Base-by-base conservation (phyloP, 2,797 vertebrate genomes). In the Tachyglossus aculeatus region DNA sequence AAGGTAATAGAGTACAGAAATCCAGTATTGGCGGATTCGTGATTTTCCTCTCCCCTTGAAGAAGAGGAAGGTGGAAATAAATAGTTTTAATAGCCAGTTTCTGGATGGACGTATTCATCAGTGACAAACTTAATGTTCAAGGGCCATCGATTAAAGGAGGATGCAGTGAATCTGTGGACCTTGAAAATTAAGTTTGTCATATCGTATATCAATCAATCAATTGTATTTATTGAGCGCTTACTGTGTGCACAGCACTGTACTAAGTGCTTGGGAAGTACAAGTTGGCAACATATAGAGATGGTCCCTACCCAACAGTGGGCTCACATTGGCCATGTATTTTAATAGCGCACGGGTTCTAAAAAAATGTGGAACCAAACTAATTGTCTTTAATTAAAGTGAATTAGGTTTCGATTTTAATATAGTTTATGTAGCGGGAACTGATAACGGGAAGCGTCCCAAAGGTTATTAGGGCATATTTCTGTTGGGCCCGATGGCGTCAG, bases 351-450 rank as follows among this genome's bases (percentile, higher is more conserved):
- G 66, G 81, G 86, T 90, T 87, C 88, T 87, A 83, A 86, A 87
- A 65, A 73, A 88, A 86, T 85, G 86, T 81, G 80, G 88, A 91
- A 90, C 83, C 90, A 92, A 91, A 91, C 90, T 90, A 88, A 91
- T 93, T 89, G 89, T 86, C 84, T 90, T 90, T 88, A 92, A 91
- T 90, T 90, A 90, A 91, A 83, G 88, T 51, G 74, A 90, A 90
- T 91, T 86, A 89, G 80, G 70, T 86, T 86, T 89, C 79, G 85
- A 86, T 86, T 90, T 86, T 79, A 84, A 88, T 89, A 60, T 84
- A 62, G 74, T 86, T 86, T 66, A 75, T 63, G 3, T 36, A 79
- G 83, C 51, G 47, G 41, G 77, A 85, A 80, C 77, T 83, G 45
- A 31, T 73, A 63, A 85, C 54, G 38, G 54, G 61, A 80, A 90